A percentile compares a stretch with the other conserved stretches of the same genome.
Evolutionary conservation across 2,888 invertebrate species (phyloP).

Genomic region (Stictocephala bisonia): DNA sequence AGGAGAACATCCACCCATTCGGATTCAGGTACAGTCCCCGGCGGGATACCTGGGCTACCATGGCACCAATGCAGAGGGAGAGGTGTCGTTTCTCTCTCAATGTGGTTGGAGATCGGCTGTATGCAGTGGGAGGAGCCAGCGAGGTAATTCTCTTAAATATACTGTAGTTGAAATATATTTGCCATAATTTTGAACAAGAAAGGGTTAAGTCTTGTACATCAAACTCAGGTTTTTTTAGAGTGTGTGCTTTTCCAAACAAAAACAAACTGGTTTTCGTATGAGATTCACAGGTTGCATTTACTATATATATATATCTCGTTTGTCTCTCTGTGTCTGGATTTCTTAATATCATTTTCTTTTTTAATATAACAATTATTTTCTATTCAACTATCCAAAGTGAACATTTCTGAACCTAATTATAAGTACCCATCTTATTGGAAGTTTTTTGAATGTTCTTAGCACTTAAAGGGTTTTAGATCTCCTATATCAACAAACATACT

Average conservation of each 20-base stretch:
- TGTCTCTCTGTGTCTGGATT: too few relatives aligned
- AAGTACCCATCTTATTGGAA: too few relatives aligned
- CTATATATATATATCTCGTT: too few relatives aligned
- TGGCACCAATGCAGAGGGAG: slow-evolving; percentile 75
- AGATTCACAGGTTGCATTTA: too few relatives aligned
- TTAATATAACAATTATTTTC: too few relatives aligned
- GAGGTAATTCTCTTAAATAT: slow-evolving; percentile 62
- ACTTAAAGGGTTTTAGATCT: too few relatives aligned
- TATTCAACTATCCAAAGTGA: too few relatives aligned
- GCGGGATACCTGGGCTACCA: slow-evolving; percentile 74
- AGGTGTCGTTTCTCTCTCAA: slow-evolving; percentile 75
- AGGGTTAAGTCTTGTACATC: background rate
- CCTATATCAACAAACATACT: too few relatives aligned
- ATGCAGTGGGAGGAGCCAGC: slow-evolving; percentile 74
- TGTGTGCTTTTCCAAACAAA: background rate
- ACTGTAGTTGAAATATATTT: background rate
- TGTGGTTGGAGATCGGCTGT: slow-evolving; percentile 68
- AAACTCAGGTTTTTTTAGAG: background rate
- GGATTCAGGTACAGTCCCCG: slow-evolving; percentile 75
- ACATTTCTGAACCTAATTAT: too few relatives aligned
- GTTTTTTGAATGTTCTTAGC: too few relatives aligned
- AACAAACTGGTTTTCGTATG: background rate
- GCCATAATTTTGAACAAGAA: background rate
- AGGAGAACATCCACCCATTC: slow-evolving; percentile 78
- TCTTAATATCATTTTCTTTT: too few relatives aligned